Percentiles rank a stretch among this genome's conserved stretches.
phyloP scores from a whole-genome alignment of 1,140 invertebrate genomes.

The Manduca sexta region DNA sequence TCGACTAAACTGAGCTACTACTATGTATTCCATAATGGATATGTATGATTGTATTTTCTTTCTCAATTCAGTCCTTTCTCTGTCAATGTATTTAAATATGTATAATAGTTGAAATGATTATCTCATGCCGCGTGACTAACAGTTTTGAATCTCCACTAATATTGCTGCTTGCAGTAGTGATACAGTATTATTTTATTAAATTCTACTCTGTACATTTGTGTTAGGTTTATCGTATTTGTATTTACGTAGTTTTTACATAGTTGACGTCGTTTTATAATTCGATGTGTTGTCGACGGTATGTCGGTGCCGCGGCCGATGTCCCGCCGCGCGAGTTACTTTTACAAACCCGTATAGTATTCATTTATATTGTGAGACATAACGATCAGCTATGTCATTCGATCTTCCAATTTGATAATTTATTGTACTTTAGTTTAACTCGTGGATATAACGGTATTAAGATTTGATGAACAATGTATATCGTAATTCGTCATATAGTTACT shows the following conservation, averaged over 20 bases:
- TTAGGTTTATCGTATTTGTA: slow-evolving; percentile 51
- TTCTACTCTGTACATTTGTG: slow-evolving; percentile 59
- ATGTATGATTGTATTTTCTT: too few relatives aligned
- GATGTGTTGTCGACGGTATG: not conserved
- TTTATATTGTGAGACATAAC: not conserved
- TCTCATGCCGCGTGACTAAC: not conserved
- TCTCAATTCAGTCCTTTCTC: too few relatives aligned
- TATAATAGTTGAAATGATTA: not conserved
- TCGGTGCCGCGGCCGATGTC: too few relatives aligned
- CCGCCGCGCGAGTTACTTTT: not conserved
- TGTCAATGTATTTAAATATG: too few relatives aligned
- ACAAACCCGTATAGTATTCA: not conserved
- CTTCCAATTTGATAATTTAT: slow-evolving; percentile 62
- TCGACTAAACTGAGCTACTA: too few relatives aligned
- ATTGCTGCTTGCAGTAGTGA: slow-evolving; percentile 61
- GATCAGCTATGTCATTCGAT: slow-evolving; percentile 18
- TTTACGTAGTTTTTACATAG: slow-evolving; percentile 45
- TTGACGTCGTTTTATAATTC: slow-evolving; percentile 29
- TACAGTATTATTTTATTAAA: slow-evolving; percentile 71
- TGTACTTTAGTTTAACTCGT: slow-evolving; percentile 54
- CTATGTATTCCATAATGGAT: too few relatives aligned
- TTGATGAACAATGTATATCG: slow-evolving; percentile 58
- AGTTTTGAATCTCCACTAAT: slow-evolving; percentile 29
- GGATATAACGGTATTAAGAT: slow-evolving; percentile 44
- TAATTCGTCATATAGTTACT: slow-evolving; percentile 59